Conservation (phyloP, 1,140 invertebrate species). For the Drosophila leontia region DNA sequence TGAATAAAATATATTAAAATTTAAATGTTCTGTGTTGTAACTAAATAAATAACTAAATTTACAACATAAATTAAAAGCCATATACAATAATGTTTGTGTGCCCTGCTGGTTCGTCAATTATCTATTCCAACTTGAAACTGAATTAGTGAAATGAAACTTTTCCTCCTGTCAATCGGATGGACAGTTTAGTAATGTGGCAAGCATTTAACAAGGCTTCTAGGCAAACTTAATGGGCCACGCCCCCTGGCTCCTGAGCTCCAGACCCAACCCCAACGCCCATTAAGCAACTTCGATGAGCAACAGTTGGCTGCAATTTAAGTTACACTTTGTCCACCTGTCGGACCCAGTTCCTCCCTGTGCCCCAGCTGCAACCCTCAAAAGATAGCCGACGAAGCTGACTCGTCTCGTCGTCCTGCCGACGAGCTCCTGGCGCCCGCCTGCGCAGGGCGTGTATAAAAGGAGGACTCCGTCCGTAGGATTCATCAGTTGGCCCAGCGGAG, state of each 20-base stretch:
- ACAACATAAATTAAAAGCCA: neutral
- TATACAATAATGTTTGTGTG: neutral
- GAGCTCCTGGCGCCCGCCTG: conserved; percentile 31
- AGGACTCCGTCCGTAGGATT: conserved; percentile 27
- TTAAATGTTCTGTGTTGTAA: neutral
- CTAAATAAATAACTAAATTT: conserved; percentile 1
- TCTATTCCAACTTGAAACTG: conserved; percentile 25
- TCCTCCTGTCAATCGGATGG: conserved; percentile 23
- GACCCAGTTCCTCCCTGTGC: conserved; percentile 7
- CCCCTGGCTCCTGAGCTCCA: neutral
- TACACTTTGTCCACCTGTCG: conserved; percentile 69
- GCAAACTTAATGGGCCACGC: conserved; percentile 40
- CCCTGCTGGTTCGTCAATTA: conserved; percentile 14
- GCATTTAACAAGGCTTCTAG: conserved; percentile 33
- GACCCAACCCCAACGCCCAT: conserved; percentile 9
- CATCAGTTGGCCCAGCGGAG: conserved; percentile 71
- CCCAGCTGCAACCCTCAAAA: conserved; percentile 6
- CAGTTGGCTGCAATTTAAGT: conserved; percentile 81
- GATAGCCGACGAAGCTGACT: conserved; percentile 40
- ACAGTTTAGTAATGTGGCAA: conserved; percentile 36
- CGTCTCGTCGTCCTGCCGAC: conserved; percentile 35
- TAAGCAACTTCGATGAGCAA: conserved; percentile 69
- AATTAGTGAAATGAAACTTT: conserved; percentile 44
- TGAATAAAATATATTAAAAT: neutral
- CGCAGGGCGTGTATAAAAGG: conserved; percentile 68